These are phyloP conservation scores for Channa striata DNA, from an alignment of 2,797 vertebrate genomes.

Conservation along the genomic window DNA sequence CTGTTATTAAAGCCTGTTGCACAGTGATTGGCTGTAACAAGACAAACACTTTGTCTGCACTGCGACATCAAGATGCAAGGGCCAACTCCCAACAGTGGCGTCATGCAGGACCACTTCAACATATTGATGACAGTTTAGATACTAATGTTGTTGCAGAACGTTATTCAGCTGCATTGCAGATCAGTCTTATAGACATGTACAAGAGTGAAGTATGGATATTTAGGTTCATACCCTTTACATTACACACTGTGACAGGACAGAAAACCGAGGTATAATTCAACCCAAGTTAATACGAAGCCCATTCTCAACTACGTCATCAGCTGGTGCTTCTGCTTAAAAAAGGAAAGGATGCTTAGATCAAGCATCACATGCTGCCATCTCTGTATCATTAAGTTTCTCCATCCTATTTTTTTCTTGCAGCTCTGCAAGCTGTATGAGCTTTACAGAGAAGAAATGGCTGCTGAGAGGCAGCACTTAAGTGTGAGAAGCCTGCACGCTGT, in stretches of 20 bases:
- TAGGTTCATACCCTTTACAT: not conserved
- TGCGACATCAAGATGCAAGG: conserved; percentile 67
- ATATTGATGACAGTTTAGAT: too few species aligned
- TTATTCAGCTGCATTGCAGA: too few species aligned
- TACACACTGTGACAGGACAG: not conserved
- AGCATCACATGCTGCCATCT: not conserved
- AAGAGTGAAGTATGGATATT: not conserved
- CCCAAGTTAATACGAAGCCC: not conserved
- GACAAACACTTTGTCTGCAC: conserved; percentile 62
- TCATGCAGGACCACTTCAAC: conserved; percentile 33
- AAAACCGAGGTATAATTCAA: not conserved
- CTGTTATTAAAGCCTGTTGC: conserved; percentile 56
- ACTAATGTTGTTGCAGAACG: not conserved
- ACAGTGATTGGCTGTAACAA: conserved; percentile 2
- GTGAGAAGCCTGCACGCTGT: conserved; percentile 32
- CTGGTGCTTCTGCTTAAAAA: conserved; percentile 10
- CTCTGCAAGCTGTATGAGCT: conserved; percentile 43
- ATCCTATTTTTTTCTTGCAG: conserved; percentile 8
- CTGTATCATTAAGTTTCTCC: conserved; percentile 20
- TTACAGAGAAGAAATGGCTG: conserved; percentile 31
- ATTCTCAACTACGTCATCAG: too few species aligned
- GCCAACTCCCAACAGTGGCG: conserved; percentile 49
- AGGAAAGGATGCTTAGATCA: not conserved
- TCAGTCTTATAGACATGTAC: not conserved
- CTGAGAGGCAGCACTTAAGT: conserved; percentile 29